Evolutionary conservation across 2,888 invertebrate genomes (phyloP).

Genomic region (Sarcophaga variegata): DNA sequence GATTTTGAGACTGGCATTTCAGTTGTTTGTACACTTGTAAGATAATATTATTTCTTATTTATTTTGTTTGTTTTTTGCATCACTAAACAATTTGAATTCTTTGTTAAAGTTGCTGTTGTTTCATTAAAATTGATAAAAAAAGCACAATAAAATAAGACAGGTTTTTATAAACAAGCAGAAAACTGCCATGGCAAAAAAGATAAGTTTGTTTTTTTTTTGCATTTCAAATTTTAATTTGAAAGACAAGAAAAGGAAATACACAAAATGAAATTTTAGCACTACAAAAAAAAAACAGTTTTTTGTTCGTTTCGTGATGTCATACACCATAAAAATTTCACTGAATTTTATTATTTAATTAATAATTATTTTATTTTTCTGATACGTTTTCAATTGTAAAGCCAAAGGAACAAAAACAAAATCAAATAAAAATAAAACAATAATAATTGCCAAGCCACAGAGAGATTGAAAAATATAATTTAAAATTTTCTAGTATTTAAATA

Average conservation of each 20-base stretch:
- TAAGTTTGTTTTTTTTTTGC: conserved; percentile 6
- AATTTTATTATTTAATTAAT: too few species aligned
- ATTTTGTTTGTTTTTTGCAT: conserved; percentile 63
- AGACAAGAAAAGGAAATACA: conserved; percentile 33
- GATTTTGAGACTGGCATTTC: too few species aligned
- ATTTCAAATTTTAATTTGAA: conserved; percentile 11
- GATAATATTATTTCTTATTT: background rate
- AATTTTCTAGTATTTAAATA: background rate
- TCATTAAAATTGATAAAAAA: conserved; percentile 52
- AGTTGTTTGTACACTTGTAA: too few species aligned
- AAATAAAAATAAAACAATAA: conserved; percentile 27
- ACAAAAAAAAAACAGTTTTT: conserved; percentile 12
- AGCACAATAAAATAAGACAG: conserved; percentile 23
- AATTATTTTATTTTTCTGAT: conserved; percentile 8
- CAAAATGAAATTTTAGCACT: conserved; percentile 31
- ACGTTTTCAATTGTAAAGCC: conserved; percentile 5
- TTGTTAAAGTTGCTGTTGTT: conserved; percentile 25
- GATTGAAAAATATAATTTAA: too few species aligned
- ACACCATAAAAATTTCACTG: conserved; percentile 45
- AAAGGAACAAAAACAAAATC: conserved; percentile 48
- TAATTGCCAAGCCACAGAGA: conserved; percentile 31
- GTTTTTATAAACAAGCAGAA: conserved; percentile 24
- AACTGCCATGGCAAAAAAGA: background rate
- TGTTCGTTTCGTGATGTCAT: conserved; percentile 64
- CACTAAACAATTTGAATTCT: conserved; percentile 43